Evolutionary conservation across 53 echinoderm and acorn worm genomes (phyloP).

Genomic region (Crossaster papposus): DNA sequence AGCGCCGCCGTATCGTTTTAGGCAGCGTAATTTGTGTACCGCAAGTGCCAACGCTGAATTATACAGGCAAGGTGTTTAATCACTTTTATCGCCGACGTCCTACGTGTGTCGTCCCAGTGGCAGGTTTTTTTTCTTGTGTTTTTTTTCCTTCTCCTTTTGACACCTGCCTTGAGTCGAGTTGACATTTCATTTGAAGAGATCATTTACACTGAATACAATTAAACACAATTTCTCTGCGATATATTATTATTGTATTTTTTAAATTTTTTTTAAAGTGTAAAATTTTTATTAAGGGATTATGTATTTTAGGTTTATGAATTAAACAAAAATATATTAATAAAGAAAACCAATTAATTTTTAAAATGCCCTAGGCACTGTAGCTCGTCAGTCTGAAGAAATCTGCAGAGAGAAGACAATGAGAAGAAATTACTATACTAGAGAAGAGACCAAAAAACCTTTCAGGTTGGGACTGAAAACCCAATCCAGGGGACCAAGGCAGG

Average conservation of each 20-base stretch:
- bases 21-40: constrained; percentile 40
- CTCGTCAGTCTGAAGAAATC: neutral
- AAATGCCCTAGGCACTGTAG: neutral
- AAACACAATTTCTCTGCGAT: no score
- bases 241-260: no score
- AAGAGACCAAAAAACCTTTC: neutral
- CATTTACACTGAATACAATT: no score
- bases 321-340: no score
- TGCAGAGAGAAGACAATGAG: neutral
- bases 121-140: neutral
- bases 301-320: no score
- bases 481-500: neutral
- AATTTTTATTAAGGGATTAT: no score
- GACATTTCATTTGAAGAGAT: neutral
- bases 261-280: no score
- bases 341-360: no score
- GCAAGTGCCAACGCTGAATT: constrained; percentile 6
- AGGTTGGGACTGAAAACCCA: neutral
- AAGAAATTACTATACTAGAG: neutral
- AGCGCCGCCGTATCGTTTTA: constrained; percentile 3
- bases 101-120: neutral
- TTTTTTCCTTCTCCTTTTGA: no score
- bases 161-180: neutral
- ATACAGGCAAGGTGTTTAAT: constrained; percentile 33
- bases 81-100: constrained; percentile 12